phyloP scores from a whole-genome alignment of 2,888 invertebrate genomes.

The Xiphydria camelus region DNA sequence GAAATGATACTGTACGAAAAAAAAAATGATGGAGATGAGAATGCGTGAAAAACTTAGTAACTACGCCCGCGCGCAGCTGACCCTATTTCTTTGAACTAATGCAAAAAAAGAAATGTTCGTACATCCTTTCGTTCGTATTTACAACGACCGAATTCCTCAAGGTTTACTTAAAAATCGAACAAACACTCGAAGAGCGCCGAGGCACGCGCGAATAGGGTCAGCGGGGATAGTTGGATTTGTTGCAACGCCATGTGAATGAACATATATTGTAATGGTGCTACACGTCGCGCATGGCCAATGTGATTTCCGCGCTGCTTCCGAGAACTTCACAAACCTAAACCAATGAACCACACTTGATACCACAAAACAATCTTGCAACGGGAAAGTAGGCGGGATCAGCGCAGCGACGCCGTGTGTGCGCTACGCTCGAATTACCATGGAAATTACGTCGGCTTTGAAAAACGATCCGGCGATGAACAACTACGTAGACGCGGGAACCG shows the following conservation, averaged over 20 bases:
- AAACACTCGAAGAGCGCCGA: too few relatives aligned
- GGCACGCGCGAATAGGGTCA: conserved; percentile 23
- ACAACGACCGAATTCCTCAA: too few relatives aligned
- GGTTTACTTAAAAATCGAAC: too few relatives aligned
- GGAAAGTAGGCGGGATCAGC: conserved; percentile 7
- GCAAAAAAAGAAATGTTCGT: too few relatives aligned
- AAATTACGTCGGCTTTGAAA: too few relatives aligned
- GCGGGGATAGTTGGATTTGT: conserved; percentile 23
- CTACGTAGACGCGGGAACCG: too few relatives aligned
- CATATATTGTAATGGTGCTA: conserved; percentile 20
- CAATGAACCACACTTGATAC: conserved; percentile 15
- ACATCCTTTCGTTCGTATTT: too few relatives aligned
- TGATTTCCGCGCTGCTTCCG: conserved; percentile 21
- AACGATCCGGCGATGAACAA: too few relatives aligned
- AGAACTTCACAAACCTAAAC: conserved; percentile 24
- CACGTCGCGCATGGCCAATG: conserved; percentile 30
- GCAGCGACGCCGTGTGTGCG: too few relatives aligned
- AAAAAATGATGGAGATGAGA: conserved; percentile 28
- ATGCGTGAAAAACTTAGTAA: conserved; percentile 33
- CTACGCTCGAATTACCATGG: too few relatives aligned
- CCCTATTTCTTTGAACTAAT: conserved; percentile 30
- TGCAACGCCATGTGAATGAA: conserved; percentile 20
- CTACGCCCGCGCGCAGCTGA: conserved; percentile 44
- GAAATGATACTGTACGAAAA: conserved; percentile 34
- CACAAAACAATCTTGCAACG: conserved; percentile 11